Evolutionary conservation across 2,888 invertebrate species (phyloP).

Genomic region (Latheticus oryzae): DNA sequence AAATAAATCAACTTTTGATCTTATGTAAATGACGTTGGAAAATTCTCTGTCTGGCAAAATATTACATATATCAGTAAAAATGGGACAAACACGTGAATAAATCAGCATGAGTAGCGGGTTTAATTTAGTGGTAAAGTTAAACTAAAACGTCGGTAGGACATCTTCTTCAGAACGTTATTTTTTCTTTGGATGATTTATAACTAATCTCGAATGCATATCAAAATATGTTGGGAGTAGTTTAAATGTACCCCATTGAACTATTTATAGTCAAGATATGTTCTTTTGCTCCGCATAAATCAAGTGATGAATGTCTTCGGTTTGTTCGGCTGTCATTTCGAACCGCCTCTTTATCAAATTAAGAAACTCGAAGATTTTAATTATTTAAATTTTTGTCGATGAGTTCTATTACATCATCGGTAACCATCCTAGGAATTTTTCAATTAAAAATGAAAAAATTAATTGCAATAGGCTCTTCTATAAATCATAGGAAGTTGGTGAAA

Average conservation of each 20-base stretch:
- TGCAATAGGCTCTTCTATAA: slow-evolving; percentile 14
- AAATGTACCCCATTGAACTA: slow-evolving; percentile 45
- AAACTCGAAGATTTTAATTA: slow-evolving; percentile 40
- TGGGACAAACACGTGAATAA: slow-evolving; percentile 57
- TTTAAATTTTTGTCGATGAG: slow-evolving; percentile 32
- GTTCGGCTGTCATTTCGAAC: slow-evolving; percentile 40
- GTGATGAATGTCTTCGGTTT: slow-evolving; percentile 43
- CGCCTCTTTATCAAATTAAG: slow-evolving; percentile 42
- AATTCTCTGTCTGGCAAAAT: slow-evolving; percentile 51
- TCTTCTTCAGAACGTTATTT: slow-evolving; percentile 41
- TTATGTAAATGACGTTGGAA: slow-evolving; percentile 48
- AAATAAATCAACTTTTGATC: slow-evolving; percentile 25
- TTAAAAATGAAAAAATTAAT: slow-evolving; percentile 36
- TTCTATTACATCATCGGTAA: slow-evolving; percentile 30
- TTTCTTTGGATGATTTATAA: slow-evolving; percentile 43
- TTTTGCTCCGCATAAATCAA: slow-evolving; percentile 39
- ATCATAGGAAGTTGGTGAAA: slow-evolving; percentile 2
- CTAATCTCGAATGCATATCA: slow-evolving; percentile 47
- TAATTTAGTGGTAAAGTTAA: slow-evolving; percentile 54
- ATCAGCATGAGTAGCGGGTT: slow-evolving; percentile 52
- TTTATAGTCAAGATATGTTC: slow-evolving; percentile 40
- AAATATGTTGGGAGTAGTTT: slow-evolving; percentile 45
- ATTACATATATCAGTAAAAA: slow-evolving; percentile 53
- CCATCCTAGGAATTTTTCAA: slow-evolving; percentile 32
- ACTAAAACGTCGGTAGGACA: slow-evolving; percentile 38